Evolutionary conservation across 2,888 invertebrate genomes (phyloP).

Genomic region (Plagiodera versicolora): DNA sequence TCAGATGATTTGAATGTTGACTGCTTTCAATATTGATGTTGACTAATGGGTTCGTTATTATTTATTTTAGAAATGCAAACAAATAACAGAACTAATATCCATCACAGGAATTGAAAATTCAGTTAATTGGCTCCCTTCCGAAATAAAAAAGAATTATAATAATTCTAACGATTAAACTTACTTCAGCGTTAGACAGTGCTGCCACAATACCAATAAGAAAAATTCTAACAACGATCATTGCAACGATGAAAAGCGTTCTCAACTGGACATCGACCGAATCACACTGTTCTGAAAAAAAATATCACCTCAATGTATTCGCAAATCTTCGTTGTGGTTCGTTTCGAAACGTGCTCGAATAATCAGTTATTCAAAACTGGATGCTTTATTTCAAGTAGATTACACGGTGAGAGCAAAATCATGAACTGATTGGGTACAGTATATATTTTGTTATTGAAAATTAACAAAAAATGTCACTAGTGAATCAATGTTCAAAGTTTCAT

Average conservation of each 20-base stretch:
- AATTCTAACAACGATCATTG: not conserved
- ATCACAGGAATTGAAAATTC: too few relatives aligned
- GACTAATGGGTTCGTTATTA: too few relatives aligned
- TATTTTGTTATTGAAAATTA: too few relatives aligned
- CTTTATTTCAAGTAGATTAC: not conserved
- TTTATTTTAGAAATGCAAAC: too few relatives aligned
- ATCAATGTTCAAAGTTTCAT: too few relatives aligned
- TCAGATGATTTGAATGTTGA: too few relatives aligned
- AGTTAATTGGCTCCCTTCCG: too few relatives aligned
- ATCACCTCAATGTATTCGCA: not conserved
- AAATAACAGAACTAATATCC: too few relatives aligned
- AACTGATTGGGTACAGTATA: too few relatives aligned
- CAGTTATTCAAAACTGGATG: not conserved
- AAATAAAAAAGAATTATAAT: too few relatives aligned
- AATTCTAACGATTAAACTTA: not conserved
- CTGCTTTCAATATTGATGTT: too few relatives aligned
- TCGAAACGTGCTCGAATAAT: not conserved
- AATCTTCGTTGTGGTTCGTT: not conserved
- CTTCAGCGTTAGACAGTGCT: not conserved
- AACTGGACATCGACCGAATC: not conserved
- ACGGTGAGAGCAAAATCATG: not conserved
- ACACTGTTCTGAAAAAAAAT: not conserved
- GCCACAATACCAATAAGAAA: not conserved
- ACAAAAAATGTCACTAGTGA: too few relatives aligned
- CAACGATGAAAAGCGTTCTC: not conserved